Evolutionary conservation across 2,113 vertebrate genomes (phyloP).

Genomic region (Okapia johnstoni): DNA sequence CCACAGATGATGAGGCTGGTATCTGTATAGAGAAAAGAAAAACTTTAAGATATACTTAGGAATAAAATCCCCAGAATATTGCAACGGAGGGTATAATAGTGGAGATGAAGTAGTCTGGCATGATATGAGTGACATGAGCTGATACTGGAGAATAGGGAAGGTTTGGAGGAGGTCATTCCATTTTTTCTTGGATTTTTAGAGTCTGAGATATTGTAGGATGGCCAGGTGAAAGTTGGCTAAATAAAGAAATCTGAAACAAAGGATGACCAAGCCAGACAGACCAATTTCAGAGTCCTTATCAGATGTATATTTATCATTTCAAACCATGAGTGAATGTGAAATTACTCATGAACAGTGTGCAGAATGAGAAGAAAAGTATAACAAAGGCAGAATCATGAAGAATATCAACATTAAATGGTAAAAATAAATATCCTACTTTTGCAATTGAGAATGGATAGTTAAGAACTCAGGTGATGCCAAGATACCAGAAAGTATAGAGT

Average conservation of each 20-base stretch:
- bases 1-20: neutral
- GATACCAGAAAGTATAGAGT: neutral
- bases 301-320: neutral
- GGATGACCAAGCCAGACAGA: neutral
- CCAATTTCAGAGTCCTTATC: neutral
- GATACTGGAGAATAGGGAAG: neutral
- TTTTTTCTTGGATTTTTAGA: neutral
- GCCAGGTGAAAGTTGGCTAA: neutral
- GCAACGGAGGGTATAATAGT: neutral
- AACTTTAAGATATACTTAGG: neutral
- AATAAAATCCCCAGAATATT: neutral
- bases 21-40: neutral
- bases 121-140: neutral
- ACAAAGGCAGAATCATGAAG: neutral
- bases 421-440: neutral
- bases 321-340: neutral
- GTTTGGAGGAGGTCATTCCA: neutral
- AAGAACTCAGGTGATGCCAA: neutral
- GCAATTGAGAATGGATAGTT: neutral
- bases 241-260: neutral
- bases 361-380: neutral
- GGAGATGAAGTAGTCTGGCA: neutral
- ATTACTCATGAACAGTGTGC: neutral
- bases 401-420: neutral
- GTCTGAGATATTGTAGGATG: neutral